Base-by-base conservation (phyloP, 2,888 invertebrate species). In the Hemaris fuciformis region DNA sequence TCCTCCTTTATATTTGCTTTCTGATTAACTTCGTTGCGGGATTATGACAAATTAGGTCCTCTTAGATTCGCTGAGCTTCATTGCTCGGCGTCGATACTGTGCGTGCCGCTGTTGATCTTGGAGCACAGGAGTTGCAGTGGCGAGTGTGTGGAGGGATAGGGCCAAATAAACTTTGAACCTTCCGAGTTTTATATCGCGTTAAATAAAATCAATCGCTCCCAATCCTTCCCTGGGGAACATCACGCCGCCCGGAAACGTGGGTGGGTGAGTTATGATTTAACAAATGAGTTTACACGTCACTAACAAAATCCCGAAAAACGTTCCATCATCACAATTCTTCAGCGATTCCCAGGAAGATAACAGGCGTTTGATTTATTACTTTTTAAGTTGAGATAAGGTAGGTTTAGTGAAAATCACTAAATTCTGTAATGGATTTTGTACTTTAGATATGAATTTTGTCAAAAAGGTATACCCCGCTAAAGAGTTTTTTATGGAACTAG, bases 211-310 rank as follows among this genome's bases (percentile, higher is more conserved):
- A 23, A 48, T 15, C 7, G 4, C n/a, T 27, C 27, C 27, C 0
- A 64, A 60, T 58, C 42, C 63, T 20, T 2, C 57, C 43, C 65
- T 65, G 63, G n/a, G 7, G 13, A 27, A 38, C 27, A 15, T 48
- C 42, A 53, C 27, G 60, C 22, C 18, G 10, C 22, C 38, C 59
- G 62, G 62, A 66, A 61, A 18, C 18, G 31, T 18, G 20, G 31
- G 8, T 57, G 23, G 38, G 31, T 62, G 66, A 66, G 61, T 64
- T 61, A 66, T 64, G 61, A 57, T 59, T 64, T 57, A 34, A 60
- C 62, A 61, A 66, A 62, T 62, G 59, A 64, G 61, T 61, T 60
- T 61, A 64, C 53, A 66, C 42, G 61, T 62, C 58, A 46, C 23
- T 25, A 34, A 34, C 59, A 23, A 34, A 57, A 41, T 27, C 38